Base-by-base conservation (phyloP, 2,888 invertebrate genomes). In the Orthonevra nobilis region DNA sequence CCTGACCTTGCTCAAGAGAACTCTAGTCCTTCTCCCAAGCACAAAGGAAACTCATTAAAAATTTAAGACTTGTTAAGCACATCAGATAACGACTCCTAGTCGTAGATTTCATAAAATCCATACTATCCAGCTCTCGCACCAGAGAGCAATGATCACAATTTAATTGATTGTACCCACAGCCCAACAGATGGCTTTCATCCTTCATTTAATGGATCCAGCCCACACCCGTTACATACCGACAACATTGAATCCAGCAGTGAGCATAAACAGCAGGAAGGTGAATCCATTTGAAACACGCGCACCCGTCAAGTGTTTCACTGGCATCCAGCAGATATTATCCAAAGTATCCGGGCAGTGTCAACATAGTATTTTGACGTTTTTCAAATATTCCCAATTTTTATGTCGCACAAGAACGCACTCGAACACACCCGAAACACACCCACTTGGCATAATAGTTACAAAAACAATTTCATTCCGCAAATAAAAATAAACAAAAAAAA, bases 291-390 rank as follows among this genome's bases (percentile, higher is more conserved):
- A 79, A 68, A 73, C 66, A 79, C 79, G 61, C 73, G 61, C 61
- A 60, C 48, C 50, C 54, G 61, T 56, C 54, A 79, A 58, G 61
- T 66, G 54, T 79, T 79, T 79, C 79, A 79, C 72, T 79, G 79
- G 79, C 79, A 79, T 79, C 79, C 79, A 79, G 79, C 66, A 79
- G 73, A 68, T 73, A 63, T 69, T 79, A 73, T 79, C 79, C 79
- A 50, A 79, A 23, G 48, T 73, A 63, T 79, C 79, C 66, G 56
- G 79, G 40, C 60, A 73, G 54, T 73, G 36, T 73, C 61, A 68
- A 73, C 73, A 73, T 56, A 23, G 26, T 48, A 52, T 50, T 63
- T 36, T 14, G 10, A 52, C 17, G n/a, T n/a, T n/a, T n/a, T n/a
- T n/a, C n/a, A n/a, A 9, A 28, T 64, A 40, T 26, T n/a, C n/a